Percentiles rank a stretch among this genome's conserved stretches.
These are phyloP conservation scores for Perithous albicinctus DNA, from an alignment of 2,888 invertebrate genomes.

Conservation along the genomic window DNA sequence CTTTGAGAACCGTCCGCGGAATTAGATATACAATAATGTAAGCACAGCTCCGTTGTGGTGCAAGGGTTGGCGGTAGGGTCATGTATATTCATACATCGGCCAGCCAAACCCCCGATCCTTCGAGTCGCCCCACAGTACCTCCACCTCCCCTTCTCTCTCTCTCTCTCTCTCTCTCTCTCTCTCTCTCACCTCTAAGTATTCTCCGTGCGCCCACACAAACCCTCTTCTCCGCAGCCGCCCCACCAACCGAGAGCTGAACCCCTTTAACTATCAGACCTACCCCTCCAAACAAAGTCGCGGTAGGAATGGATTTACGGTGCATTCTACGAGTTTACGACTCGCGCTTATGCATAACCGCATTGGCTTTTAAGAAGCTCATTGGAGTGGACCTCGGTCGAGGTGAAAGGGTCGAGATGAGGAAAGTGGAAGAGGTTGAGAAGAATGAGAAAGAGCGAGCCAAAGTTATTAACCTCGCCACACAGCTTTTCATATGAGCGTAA, in stretches of 20 bases:
- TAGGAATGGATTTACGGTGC: constrained; percentile 81
- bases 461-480: neutral
- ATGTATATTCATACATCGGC: constrained; percentile 85
- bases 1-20: constrained; percentile 83
- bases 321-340: constrained; percentile 73
- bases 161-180: constrained; percentile 70
- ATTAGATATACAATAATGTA: constrained; percentile 85
- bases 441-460: neutral
- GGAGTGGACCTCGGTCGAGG: too few species aligned
- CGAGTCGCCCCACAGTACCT: constrained; percentile 84
- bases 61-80: constrained; percentile 84
- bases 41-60: constrained; percentile 84
- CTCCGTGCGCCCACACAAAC: constrained; percentile 81
- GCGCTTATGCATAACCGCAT: constrained; percentile 19
- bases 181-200: constrained; percentile 68
- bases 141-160: constrained; percentile 73
- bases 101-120: constrained; percentile 78
- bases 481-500: neutral
- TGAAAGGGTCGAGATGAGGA: neutral
- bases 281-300: constrained; percentile 76
- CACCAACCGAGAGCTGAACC: constrained; percentile 74
- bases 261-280: constrained; percentile 78
- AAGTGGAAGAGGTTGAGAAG: neutral
- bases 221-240: constrained; percentile 80
- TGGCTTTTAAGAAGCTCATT: too few species aligned